Evolutionary conservation across 2,797 vertebrate species (phyloP), one percentile per base, ranked within the genome.

Genomic region (Sphaeramia orbicularis): DNA sequence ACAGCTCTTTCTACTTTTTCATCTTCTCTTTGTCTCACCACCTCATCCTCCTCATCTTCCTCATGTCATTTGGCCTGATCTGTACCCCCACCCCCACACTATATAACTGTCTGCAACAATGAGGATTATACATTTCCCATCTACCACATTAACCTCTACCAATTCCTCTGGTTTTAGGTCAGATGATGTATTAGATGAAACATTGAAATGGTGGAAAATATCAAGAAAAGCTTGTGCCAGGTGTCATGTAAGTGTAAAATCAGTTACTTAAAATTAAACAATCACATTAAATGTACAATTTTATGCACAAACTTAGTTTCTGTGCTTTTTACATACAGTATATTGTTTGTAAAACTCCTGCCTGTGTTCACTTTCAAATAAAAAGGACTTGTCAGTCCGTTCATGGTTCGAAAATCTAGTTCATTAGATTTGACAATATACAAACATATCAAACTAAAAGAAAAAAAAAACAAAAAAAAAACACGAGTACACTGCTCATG

Each of bases 301-400:
- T 30, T 1, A 49, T 38, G 56, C 30, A 58, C 54, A 41, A 38
- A 12, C 37, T 35, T 48, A 19, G 64, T 67, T 48, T 65, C 57
- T 86, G 66, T 81, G 79, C 79, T 86, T 86, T 86, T 61, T 18
- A 15, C 16, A 27, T 27, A 27, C 24, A 27, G 18, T 42, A 3
- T 27, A 32, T 40, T 36, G 63, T 19, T 19, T 65, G 10, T 41
- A 30, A 27, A 71, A 63, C 65, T 48, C 24, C 24, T 24, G 21
- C 21, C 21, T 27, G 4, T 27, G 24, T 27, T 27, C 24, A 27
- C 4, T 4, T 27, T 6, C 24, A 27, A 27, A 24, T 24, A 2
- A 58, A 37, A 30, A n/a, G n/a, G 21, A 38, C 18, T 49, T 32
- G 21, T 54, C 55, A 40, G 57, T 65, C 36, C 71, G 74, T 58